Base-by-base conservation (phyloP, 1,140 invertebrate species). In the Drosophila watanabei region DNA sequence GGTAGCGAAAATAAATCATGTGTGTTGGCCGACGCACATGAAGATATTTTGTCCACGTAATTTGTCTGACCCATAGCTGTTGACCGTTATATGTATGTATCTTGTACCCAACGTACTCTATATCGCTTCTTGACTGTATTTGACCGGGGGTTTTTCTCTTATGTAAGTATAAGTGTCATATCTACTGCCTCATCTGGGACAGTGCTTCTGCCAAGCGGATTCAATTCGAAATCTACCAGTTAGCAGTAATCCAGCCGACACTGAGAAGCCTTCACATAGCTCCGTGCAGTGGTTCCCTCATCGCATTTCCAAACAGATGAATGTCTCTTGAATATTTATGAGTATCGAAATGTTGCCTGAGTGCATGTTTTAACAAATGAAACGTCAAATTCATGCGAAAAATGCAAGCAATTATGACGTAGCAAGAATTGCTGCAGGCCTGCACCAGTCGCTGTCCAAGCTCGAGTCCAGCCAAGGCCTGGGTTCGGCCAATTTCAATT, bases 321-420 rank as follows among this genome's bases (percentile, higher is more conserved):
- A 85, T 79, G 82, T 69, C 78, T 75, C 75, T 86, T 86, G 85
- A 86, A 86, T 86, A 86, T 86, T 81, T 81, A 86, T 85, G 79
- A 81, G 69, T 70, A 85, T 86, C 82, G 82, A 85, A 86, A 86
- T 79, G 82, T 85, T 85, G 82, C 82, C 82, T 85, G 78, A 81
- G 75, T 85, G 78, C 78, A 86, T 86, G 80, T 81, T 85, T 81
- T 85, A 86, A 85, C 75, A 85, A 85, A 81, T 86, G 82, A 85
- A 86, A 86, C 79, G 82, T 85, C 82, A 86, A 71, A 85, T 85
- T 85, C 79, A 79, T 78, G 78, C 73, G 62, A 75, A 85, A 81
- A 75, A 81, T 81, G 69, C 75, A 85, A 86, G 78, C 65, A 68
- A 64, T 58, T 58, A 52, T 63, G 69, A 54, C 46, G 45, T 43